Base-by-base conservation (phyloP, 1,140 invertebrate genomes). In the Chrysoperla carnea region DNA sequence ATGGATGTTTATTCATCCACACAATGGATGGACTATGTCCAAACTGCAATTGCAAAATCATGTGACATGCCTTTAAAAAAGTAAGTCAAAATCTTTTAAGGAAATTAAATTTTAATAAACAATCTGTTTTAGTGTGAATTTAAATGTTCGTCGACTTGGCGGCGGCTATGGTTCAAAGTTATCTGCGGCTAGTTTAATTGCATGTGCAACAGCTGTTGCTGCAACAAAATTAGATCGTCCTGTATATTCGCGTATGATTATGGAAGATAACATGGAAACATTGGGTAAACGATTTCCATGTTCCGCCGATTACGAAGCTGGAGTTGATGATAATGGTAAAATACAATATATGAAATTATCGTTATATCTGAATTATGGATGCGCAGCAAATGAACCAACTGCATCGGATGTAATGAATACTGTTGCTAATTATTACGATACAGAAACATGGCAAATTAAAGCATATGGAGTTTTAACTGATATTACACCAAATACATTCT, bases 81-180 rank as follows among this genome's bases (percentile, higher is more conserved):
- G 17, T 23, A 23, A 3, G 2, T 23, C 17, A 23, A 23, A 23
- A 23, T 23, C 17, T 3, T 5, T 23, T 23, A 23, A n/a, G n/a
- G 17, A 23, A 23, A 23, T 23, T 3, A 23, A 23, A 2, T 23
- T 23, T 23, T 5, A 23, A 23, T 23, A 23, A 2, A 23, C 17
- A 3, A 23, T 23, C 5, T 13, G 43, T 50, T 60, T 8, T 48
- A 80, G 78, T 41, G 66, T 84, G n/a, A 68, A 76, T 37, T 52
- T 83, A 1, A 63, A 66, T 49, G 70, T 80, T 0, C 66, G 72
- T 40, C 65, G 79, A 37, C 38, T 82, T 0, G 81, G 81, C 0
- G 81, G 81, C 15, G 75, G 61, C 3, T 84, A 80, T 41, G 81
- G 81, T 1, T 66, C 66, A 8, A 84, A 83, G 53, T 68, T 76